phyloP scores from a whole-genome alignment of 2,113 vertebrate genomes.

The Phalacrocorax carbo region DNA sequence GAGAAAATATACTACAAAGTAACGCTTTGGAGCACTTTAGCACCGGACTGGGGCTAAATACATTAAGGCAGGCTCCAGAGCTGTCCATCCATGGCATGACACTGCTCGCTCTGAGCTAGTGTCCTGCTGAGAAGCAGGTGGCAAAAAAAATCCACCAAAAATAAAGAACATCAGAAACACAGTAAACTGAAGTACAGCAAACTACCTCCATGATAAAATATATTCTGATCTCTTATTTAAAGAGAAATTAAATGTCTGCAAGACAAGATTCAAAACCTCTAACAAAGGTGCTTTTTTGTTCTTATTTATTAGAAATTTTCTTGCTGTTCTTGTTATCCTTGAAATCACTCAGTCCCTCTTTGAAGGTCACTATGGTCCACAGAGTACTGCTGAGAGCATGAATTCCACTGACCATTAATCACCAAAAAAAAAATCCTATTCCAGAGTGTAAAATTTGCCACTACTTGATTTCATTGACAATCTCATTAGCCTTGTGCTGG shows the following conservation, averaged over 20 bases:
- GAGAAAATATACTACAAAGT: background rate
- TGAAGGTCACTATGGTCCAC: background rate
- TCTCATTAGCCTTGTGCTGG: background rate
- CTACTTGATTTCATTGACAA: background rate
- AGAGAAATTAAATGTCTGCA: background rate
- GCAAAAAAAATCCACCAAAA: background rate
- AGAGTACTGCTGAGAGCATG: background rate
- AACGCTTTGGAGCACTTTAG: background rate
- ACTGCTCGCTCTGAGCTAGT: rapidly evolving
- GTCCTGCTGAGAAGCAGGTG: background rate
- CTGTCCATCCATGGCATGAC: background rate
- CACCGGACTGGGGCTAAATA: background rate
- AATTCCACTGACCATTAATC: background rate
- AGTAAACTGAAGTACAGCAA: background rate
- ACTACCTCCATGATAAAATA: background rate
- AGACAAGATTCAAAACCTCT: background rate
- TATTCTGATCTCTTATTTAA: background rate
- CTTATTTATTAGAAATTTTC: background rate
- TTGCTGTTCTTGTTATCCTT: background rate
- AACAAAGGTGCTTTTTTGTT: background rate
- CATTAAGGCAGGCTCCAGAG: background rate
- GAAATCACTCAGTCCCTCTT: background rate
- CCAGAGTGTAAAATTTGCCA: background rate
- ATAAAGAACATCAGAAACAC: background rate
- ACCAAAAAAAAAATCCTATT: background rate